Percentiles rank a stretch among this genome's conserved stretches.
These are phyloP conservation scores for Lasiurus cinereus DNA, from an alignment of 2,113 vertebrate species.

Conservation along the genomic window DNA sequence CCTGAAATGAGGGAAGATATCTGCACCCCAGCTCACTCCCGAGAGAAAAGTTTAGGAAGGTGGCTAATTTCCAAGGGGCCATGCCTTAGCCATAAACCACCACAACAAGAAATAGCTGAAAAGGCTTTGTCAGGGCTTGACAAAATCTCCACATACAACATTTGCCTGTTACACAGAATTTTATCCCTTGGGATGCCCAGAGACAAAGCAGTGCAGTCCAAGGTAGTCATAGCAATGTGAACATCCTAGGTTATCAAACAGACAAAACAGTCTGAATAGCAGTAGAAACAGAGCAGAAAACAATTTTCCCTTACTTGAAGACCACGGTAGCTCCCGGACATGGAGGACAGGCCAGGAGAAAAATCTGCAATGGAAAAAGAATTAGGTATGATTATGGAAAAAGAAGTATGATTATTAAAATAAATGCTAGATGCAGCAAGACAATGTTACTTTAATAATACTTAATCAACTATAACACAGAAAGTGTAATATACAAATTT, in stretches of 20 bases:
- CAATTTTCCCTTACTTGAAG: conserved; percentile 92
- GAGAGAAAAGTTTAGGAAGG: background rate
- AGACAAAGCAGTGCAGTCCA: background rate
- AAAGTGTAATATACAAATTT: conserved; percentile 33
- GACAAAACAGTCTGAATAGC: background rate
- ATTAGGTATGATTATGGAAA: conserved; percentile 66
- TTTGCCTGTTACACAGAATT: conserved; percentile 4
- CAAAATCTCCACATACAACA: background rate
- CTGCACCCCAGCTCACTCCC: background rate
- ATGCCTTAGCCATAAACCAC: background rate
- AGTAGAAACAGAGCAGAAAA: conserved; percentile 49
- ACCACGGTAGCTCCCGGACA: conserved; percentile 93
- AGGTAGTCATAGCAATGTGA: background rate
- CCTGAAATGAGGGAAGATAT: background rate
- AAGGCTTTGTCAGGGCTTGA: background rate
- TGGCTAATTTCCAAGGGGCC: conserved; percentile 2
- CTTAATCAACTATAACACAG: background rate
- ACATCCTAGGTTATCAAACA: conserved; percentile 15
- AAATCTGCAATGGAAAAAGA: conserved; percentile 92
- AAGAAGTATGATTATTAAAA: conserved; percentile 63
- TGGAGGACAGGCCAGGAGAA: conserved; percentile 97
- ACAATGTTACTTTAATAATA: conserved; percentile 34
- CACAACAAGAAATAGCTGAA: background rate
- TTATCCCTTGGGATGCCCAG: conserved; percentile 18
- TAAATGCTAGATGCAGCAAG: background rate